These are phyloP conservation scores for Drosophila paracracens DNA, from an alignment of 2,888 invertebrate species.

Conservation along the genomic window DNA sequence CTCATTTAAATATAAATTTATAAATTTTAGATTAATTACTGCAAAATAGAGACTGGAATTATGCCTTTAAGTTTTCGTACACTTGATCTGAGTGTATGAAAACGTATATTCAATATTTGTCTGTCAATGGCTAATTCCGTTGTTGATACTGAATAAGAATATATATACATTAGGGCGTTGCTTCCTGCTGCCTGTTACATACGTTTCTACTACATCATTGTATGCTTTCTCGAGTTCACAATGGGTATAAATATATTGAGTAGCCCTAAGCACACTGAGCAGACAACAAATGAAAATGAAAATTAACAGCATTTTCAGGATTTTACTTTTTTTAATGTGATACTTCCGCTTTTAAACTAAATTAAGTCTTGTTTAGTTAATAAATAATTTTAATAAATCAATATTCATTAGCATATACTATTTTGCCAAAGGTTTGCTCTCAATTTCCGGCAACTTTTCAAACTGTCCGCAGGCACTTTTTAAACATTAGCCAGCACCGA, in stretches of 20 bases:
- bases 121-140: not conserved
- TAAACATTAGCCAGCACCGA: constrained; percentile 11
- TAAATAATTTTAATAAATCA: constrained; percentile 11
- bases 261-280: not conserved
- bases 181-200: not conserved
- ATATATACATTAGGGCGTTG: not conserved
- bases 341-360: not conserved
- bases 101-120: not conserved
- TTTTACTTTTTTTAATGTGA: not conserved
- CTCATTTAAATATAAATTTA: not conserved
- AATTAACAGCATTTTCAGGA: not conserved
- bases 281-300: not conserved
- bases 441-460: constrained; percentile 15
- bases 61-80: no score
- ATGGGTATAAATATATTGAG: not conserved
- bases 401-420: constrained; percentile 11
- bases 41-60: not conserved
- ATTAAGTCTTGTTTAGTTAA: constrained; percentile 7
- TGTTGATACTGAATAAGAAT: not conserved
- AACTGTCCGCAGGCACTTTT: constrained; percentile 3
- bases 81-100: not conserved
- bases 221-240: no score
- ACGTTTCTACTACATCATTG: no score
- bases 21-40: not conserved
- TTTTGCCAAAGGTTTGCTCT: constrained; percentile 3